Base-by-base conservation (phyloP, 1,140 invertebrate genomes). In the Papilio helenus region DNA sequence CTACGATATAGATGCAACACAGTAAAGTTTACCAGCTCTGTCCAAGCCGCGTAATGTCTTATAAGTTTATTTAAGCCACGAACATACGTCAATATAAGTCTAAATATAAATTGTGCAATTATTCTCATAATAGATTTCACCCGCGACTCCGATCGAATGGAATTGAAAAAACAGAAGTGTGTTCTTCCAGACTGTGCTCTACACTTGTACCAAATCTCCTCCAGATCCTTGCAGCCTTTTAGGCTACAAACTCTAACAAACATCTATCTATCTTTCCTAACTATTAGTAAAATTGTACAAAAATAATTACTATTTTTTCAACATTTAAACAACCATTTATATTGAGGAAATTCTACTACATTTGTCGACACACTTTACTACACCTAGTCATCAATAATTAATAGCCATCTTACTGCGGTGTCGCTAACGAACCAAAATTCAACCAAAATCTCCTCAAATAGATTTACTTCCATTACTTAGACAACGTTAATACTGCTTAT, bases 401-500 rank as follows among this genome's bases (percentile, higher is more conserved):
- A 90, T 84, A 73, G 80, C 80, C 71, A 76, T 80, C 72, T 80
- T 76, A 83, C 81, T 84, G 79, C 23, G 79, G 81, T 84, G 82
- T 76, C 46, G n/a, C 26, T 65, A 26, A 68, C 80, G 81, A 83
- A 82, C 84, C 83, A 34, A 85, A 88, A 88, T 87, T 82, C 78
- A 26, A 77, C 86, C 83, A 80, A 87, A 90, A 88, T 88, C 87
- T 79, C 81, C 81, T 87, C 82, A 86, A 86, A 88, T 85, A 83
- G 88, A 87, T 81, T 83, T 83, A 82, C 81, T 81, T 55, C 87
- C 86, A 85, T 86, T 82, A 86, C 84, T 86, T 85, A 86, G 80
- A 84, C 87, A 87, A 88, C 84, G 79, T 83, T 85, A 84, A 89
- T 88, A 82, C 84, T 87, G 84, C 86, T 90, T 88, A 90, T 90